Conservation (phyloP, 2,888 invertebrate species). For the Bombyx huttoni region DNA sequence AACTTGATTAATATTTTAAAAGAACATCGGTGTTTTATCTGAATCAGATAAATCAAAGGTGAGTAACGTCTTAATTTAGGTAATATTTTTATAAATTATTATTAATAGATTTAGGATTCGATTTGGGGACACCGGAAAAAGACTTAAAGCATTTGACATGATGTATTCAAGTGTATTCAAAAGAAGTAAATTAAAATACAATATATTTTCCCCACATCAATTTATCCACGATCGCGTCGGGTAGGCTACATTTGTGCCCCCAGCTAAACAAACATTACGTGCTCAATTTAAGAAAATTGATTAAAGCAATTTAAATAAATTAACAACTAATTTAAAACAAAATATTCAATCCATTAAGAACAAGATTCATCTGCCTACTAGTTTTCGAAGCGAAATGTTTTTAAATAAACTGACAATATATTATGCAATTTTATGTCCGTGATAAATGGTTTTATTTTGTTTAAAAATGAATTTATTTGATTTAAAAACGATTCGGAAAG, state of each 20-base stretch:
- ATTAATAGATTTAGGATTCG: no score
- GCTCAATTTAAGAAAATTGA: conserved; percentile 23
- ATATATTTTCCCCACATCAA: not conserved
- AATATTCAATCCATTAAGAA: conserved; percentile 17
- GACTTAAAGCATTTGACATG: no score
- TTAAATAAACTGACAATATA: not conserved
- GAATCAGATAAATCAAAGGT: no score
- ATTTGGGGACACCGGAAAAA: no score
- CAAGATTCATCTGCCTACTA: not conserved
- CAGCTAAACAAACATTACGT: conserved; percentile 19
- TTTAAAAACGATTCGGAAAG: not conserved
- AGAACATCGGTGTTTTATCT: no score
- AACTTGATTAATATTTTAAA: no score
- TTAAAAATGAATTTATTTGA: not conserved
- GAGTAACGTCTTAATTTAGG: no score
- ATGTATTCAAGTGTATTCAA: no score
- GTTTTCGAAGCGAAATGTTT: not conserved
- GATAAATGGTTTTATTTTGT: not conserved
- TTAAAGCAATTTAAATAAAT: conserved; percentile 48
- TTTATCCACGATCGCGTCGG: not conserved
- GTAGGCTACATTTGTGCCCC: conserved; percentile 7
- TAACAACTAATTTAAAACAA: conserved; percentile 27
- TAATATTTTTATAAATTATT: no score
- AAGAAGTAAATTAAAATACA: no score
- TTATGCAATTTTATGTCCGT: not conserved